phyloP scores from a whole-genome alignment of 2,113 vertebrate species.

The Mugil cephalus region DNA sequence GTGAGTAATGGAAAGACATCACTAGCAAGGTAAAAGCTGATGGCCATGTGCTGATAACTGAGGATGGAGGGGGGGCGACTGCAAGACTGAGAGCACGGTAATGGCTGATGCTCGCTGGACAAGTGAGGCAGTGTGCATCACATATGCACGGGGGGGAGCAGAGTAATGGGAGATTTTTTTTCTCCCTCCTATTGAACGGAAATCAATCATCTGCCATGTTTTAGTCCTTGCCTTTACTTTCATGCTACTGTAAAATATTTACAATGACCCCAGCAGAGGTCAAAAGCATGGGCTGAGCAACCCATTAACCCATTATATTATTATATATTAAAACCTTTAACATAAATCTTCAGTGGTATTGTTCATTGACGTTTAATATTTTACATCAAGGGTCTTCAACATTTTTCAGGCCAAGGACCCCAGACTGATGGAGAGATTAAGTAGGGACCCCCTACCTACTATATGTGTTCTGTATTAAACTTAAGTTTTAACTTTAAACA shows the following conservation, averaged over 20 bases:
- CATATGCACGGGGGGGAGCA: slow-evolving; percentile 8
- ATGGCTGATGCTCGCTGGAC: slow-evolving; percentile 36
- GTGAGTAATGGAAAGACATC: slow-evolving; percentile 66
- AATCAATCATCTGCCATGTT: slow-evolving; percentile 9
- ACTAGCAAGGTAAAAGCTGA: slow-evolving; percentile 61
- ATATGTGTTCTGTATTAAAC: no score
- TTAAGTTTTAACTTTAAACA: no score
- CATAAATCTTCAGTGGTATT: no score
- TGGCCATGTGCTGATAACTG: slow-evolving; percentile 42
- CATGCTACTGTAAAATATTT: background rate
- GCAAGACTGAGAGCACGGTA: slow-evolving; percentile 53
- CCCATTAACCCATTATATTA: background rate
- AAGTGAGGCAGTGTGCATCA: slow-evolving; percentile 8
- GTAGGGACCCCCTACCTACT: no score
- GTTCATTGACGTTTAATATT: no score
- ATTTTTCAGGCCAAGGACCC: no score
- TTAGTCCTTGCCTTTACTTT: background rate
- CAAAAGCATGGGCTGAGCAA: background rate
- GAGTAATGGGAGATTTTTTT: slow-evolving; percentile 30
- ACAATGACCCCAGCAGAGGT: background rate
- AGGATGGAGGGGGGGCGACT: background rate
- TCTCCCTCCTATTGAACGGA: slow-evolving; percentile 13
- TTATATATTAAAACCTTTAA: background rate
- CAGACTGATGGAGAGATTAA: no score
- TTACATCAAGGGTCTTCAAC: no score